phyloP scores from a whole-genome alignment of 2,797 vertebrate species.

The Thamnophis elegans region DNA sequence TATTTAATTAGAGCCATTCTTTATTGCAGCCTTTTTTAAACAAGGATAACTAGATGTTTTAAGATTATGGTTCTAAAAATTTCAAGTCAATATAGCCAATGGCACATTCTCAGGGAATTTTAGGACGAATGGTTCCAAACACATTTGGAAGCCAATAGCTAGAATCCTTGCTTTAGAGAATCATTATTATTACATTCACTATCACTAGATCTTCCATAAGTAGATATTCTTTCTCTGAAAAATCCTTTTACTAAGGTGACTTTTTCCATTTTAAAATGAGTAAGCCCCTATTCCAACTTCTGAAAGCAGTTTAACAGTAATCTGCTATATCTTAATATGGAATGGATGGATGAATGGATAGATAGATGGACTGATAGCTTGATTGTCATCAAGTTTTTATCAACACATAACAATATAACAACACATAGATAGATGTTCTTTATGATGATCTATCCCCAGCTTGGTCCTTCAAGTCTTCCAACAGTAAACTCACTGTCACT shows the following conservation, averaged over 20 bases:
- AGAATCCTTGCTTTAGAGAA: not conserved
- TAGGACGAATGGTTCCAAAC: not conserved
- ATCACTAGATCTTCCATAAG: not conserved
- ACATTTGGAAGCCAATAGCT: not conserved
- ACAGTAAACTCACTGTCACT: not conserved
- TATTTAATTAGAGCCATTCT: not conserved
- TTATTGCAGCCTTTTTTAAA: not conserved
- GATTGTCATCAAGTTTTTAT: not conserved
- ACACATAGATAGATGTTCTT: not conserved
- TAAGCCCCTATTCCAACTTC: not conserved
- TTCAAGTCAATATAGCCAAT: not conserved
- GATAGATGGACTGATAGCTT: not conserved
- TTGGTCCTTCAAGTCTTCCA: not conserved
- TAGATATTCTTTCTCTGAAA: not conserved
- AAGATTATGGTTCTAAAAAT: not conserved
- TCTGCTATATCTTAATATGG: not conserved
- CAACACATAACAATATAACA: not conserved
- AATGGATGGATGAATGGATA: not conserved
- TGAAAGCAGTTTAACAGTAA: not conserved
- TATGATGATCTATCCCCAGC: not conserved
- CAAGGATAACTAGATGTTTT: not conserved
- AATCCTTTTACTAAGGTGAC: not conserved
- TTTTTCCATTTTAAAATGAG: not conserved
- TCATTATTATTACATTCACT: not conserved
- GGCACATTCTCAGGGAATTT: not conserved